A percentile compares a stretch with the other conserved stretches of the same genome.
Conservation (phyloP, 1,140 invertebrate species). For the Hyposmocoma kahamanoa region DNA sequence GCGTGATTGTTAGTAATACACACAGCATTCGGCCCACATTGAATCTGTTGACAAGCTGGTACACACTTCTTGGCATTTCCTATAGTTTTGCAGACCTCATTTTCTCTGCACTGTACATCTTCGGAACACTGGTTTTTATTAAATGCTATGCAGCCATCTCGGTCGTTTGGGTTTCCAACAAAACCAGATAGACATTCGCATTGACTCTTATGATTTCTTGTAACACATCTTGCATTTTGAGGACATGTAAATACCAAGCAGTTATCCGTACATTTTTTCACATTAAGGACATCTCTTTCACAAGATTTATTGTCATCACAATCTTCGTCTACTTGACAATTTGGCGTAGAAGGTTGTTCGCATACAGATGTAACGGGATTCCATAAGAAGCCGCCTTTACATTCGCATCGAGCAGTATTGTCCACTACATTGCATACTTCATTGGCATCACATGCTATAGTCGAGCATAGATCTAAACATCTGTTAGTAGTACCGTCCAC, state of each 20-base stretch:
- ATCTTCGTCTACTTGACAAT: slow-evolving; percentile 82
- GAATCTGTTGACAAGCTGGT: slow-evolving; percentile 82
- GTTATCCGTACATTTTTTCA: slow-evolving; percentile 85
- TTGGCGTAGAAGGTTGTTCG: slow-evolving; percentile 89
- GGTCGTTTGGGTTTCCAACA: slow-evolving; percentile 90
- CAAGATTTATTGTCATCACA: slow-evolving; percentile 82
- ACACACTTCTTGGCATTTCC: slow-evolving; percentile 76
- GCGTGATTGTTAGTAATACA: slow-evolving; percentile 92
- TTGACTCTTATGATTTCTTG: slow-evolving; percentile 81
- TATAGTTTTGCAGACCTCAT: slow-evolving; percentile 79
- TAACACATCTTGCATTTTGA: slow-evolving; percentile 85
- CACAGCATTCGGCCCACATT: slow-evolving; percentile 88
- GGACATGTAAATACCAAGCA: slow-evolving; percentile 89
- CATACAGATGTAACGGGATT: slow-evolving; percentile 86
- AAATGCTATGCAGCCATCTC: slow-evolving; percentile 84
- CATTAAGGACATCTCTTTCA: slow-evolving; percentile 86
- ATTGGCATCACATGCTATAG: slow-evolving; percentile 85
- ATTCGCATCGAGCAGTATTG: slow-evolving; percentile 83
- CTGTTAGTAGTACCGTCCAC: slow-evolving; percentile 76
- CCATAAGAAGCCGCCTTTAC: slow-evolving; percentile 84
- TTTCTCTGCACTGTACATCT: slow-evolving; percentile 87
- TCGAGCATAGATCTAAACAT: slow-evolving; percentile 86
- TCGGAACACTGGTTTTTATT: slow-evolving; percentile 83
- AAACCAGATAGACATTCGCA: slow-evolving; percentile 88
- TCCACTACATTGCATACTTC: slow-evolving; percentile 83